Evolutionary conservation across 2,888 invertebrate species (phyloP), one percentile per base, ranked within the genome.

Genomic region (Eristalis tenax): DNA sequence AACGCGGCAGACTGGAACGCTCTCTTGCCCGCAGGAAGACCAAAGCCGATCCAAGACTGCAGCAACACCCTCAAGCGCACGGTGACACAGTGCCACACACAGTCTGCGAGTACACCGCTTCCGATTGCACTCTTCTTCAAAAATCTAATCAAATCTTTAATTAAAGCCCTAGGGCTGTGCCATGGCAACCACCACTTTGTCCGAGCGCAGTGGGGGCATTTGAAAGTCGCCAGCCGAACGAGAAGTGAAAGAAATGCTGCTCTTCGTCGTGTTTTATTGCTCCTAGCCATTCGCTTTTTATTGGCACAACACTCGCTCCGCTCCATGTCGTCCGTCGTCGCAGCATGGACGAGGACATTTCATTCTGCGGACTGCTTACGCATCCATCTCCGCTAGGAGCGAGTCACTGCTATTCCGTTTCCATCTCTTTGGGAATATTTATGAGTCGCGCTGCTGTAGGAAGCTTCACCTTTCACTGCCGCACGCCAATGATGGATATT

Each of bases 401-500:
- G 50, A 50, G 43, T 50, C 43, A n/a, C 43, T n/a, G 43, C 26
- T 59, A 23, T 59, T 59, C 57, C 18, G 4, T 28, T 63, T 10
- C 23, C 40, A 56, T 63, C 70, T 65, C 56, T 84, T 59, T 23
- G 79, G 57, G 73, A 79, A 73, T 79, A 77, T 77, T 76, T 74
- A 82, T 77, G 76, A 77, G 69, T 50, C n/a, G 26, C 68, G 68
- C 68, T 73, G 85, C 68, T 57, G 84, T 81, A 77, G 82, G 81
- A 81, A 85, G 83, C 66, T 82, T 77, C 64, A 70, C 64, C 70
- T 73, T 82, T 74, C 65, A 74, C 77, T 86, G 82, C 70, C 35
- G 15, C 61, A n/a, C 73, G 28, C 77, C 78, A 87, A 83, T 77
- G 87, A 87, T 75, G 87, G 69, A 87, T 83, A 87, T 87, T 87